A percentile compares a stretch with the other conserved stretches of the same genome.
Evolutionary conservation across 2,113 vertebrate genomes (phyloP).

Genomic region (Tricholaema leucomelas): DNA sequence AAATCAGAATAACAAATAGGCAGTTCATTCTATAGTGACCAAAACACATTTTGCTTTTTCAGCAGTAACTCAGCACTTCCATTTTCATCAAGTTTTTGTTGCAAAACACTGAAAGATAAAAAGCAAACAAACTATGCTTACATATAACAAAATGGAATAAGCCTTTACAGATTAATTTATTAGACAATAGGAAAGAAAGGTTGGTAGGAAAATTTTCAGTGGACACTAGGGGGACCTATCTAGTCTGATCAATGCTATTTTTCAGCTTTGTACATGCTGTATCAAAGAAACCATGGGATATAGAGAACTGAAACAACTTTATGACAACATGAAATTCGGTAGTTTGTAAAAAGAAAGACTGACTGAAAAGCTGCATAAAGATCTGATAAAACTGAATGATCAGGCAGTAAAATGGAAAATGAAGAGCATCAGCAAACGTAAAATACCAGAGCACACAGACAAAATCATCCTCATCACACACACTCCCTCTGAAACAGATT

Average conservation of each 20-base stretch:
- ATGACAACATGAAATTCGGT: background rate
- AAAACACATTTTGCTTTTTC: background rate
- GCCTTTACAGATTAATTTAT: background rate
- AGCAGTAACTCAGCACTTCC: background rate
- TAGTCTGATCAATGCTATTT: background rate
- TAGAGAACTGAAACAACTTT: background rate
- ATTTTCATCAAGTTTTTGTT: background rate
- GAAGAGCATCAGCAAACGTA: background rate
- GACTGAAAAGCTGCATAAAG: background rate
- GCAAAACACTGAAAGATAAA: background rate
- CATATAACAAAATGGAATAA: background rate
- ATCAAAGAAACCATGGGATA: rapidly evolving
- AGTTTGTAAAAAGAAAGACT: background rate
- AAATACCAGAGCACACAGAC: background rate
- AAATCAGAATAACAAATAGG: background rate
- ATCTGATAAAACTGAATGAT: background rate
- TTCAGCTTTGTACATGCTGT: background rate
- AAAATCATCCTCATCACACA: background rate
- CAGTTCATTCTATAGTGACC: background rate
- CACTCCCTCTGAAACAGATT: rapidly evolving
- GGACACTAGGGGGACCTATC: background rate
- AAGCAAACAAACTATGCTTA: background rate
- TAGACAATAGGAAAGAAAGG: background rate
- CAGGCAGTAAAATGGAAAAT: background rate
- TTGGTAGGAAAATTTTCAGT: background rate